Conservation (phyloP, 2,797 vertebrate genomes). For the Lepilemur septentrionalis region DNA sequence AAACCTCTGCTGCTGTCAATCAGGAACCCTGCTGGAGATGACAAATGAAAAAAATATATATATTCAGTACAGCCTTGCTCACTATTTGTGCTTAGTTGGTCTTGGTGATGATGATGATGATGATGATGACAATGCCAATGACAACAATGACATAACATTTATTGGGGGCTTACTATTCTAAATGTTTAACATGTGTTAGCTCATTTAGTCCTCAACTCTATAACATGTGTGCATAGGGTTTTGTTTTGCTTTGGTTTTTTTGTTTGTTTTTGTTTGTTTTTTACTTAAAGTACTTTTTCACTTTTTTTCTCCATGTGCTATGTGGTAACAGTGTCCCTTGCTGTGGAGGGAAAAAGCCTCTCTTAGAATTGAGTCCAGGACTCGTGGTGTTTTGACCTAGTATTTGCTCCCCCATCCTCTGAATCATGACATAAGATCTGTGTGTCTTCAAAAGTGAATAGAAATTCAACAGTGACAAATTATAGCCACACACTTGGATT, state of each 20-base stretch:
- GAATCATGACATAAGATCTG: not conserved
- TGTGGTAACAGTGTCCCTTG: not conserved
- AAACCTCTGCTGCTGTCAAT: not conserved
- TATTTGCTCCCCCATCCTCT: not conserved
- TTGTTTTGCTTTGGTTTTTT: not conserved
- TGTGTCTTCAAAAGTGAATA: not conserved
- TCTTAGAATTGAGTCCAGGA: not conserved
- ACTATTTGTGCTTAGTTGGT: not conserved
- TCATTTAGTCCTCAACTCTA: not conserved
- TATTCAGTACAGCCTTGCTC: not conserved
- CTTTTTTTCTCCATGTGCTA: not conserved
- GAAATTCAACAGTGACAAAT: not conserved
- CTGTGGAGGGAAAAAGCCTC: not conserved
- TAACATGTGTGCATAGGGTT: not conserved
- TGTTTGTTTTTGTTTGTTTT: too few relatives aligned
- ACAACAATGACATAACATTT: not conserved
- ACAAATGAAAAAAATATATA: not conserved
- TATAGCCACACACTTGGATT: not conserved
- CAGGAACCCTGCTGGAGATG: not conserved
- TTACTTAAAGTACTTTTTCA: not conserved
- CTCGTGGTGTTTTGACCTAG: not conserved
- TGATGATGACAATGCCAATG: not conserved
- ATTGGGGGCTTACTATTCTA: not conserved
- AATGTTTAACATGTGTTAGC: not conserved
- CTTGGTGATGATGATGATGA: not conserved